Base-by-base conservation (phyloP, 2,888 invertebrate species). In the Branchipolynoe longqiensis region DNA sequence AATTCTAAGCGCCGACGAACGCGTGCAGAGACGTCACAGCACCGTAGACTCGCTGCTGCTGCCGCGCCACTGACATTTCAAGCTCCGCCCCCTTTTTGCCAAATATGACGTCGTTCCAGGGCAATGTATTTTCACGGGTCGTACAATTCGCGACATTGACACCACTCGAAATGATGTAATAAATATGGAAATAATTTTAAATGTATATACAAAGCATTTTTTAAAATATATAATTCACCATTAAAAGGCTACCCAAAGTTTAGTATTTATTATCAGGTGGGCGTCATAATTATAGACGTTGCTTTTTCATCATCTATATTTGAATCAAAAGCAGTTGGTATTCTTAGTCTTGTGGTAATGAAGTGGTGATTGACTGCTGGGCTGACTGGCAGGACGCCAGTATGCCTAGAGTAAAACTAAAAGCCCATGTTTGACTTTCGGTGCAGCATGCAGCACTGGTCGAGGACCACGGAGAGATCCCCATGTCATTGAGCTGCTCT, bases 211-310 rank as follows among this genome's bases (percentile, higher is more conserved):
- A n/a, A n/a, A n/a, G n/a, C n/a, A n/a, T n/a, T n/a, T n/a, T n/a
- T n/a, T n/a, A n/a, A n/a, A n/a, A n/a, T n/a, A n/a, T n/a, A n/a
- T n/a, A n/a, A n/a, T n/a, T n/a, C n/a, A n/a, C n/a, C n/a, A n/a
- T n/a, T n/a, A n/a, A n/a, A n/a, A 62, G 62, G 28, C 25, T 14
- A 4, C n/a, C 33, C 36, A 36, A 33, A 69, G 4, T 69, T 38
- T 69, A 38, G 36, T n/a, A 69, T 69, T 69, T 69, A 62, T 69
- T 38, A 12, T 33, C 69, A 33, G 38, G 69, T 69, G 69, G 69
- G 69, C 69, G 69, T 69, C 69, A 69, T 69, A 69, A 69, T 69
- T 69, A 36, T 69, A 69, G 69, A 38, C 69, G 38, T 14, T 1
- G 14, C 38, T 69, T 69, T 69, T 69, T 33, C 69, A 18, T 33